Percentiles rank a stretch among this genome's conserved stretches.
Conservation (phyloP, 1,140 invertebrate genomes). For the Bursaphelenchus mucronatus region DNA sequence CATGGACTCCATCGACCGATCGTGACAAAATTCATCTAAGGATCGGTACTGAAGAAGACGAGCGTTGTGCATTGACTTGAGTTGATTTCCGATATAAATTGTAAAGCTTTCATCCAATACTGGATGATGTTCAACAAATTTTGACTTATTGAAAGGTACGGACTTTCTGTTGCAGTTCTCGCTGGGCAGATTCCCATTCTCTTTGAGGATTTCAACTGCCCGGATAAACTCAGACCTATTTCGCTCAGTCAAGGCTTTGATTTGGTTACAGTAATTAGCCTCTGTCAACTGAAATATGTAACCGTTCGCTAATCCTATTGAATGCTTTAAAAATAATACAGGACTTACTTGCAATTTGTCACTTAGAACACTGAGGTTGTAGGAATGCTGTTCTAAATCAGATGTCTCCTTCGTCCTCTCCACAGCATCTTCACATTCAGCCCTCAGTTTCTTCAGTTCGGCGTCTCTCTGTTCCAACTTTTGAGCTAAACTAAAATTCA, state of each 20-base stretch:
- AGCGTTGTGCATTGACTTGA: slow-evolving; percentile 97
- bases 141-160: slow-evolving; percentile 1
- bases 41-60: slow-evolving; percentile 79
- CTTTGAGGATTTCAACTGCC: slow-evolving; percentile 19
- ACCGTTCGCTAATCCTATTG: background rate
- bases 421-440: slow-evolving; percentile 22
- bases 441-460: slow-evolving; percentile 17
- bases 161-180: slow-evolving; percentile 2
- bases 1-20: slow-evolving; percentile 1
- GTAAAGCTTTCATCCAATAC: slow-evolving; percentile 42
- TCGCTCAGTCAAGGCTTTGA: slow-evolving; percentile 37
- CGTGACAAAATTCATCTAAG: slow-evolving; percentile 74
- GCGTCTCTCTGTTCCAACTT: slow-evolving; percentile 10
- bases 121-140: slow-evolving; percentile 18
- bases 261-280: slow-evolving; percentile 40
- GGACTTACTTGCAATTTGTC: slow-evolving; percentile 24
- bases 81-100: slow-evolving; percentile 66
- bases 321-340: slow-evolving; percentile 5
- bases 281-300: slow-evolving; percentile 29
- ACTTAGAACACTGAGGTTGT: slow-evolving; percentile 20
- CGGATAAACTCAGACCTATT: slow-evolving; percentile 30
- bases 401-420: background rate
- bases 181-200: slow-evolving; percentile 16
- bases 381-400: slow-evolving; percentile 23
- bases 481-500: slow-evolving; percentile 10